Evolutionary conservation across 2,888 invertebrate species (phyloP).

Genomic region (Himalopsyche anomala): DNA sequence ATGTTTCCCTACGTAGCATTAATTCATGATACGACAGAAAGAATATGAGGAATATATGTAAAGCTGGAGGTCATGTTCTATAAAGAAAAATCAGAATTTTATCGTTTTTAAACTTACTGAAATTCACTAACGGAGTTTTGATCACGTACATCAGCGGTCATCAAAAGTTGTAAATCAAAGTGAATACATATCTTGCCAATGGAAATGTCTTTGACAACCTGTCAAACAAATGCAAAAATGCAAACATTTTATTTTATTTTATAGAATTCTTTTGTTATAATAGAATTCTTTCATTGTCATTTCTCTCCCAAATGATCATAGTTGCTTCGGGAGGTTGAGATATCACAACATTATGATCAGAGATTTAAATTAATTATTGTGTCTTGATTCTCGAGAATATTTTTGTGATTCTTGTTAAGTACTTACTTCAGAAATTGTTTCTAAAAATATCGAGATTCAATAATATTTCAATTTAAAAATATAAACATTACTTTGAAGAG

Average conservation of each 20-base stretch:
- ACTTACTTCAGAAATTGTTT: neutral
- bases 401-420: neutral
- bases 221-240: neutral
- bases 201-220: neutral
- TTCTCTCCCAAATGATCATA: too few species aligned
- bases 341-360: too few species aligned
- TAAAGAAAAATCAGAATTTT: neutral
- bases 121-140: neutral
- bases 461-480: too few species aligned
- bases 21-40: neutral
- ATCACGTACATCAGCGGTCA: neutral
- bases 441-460: neutral
- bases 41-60: neutral
- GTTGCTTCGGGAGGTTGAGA: too few species aligned
- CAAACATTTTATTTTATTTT: neutral
- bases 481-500: too few species aligned
- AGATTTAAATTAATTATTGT: too few species aligned
- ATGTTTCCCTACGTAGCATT: too few species aligned
- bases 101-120: neutral
- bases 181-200: neutral
- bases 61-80: neutral
- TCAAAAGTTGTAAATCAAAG: slow-evolving; percentile 9
- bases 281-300: neutral
- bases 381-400: too few species aligned
- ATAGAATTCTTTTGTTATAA: neutral